Evolutionary conservation across 2,797 vertebrate species (phyloP).

Genomic region (Cetoscarus ocellatus): DNA sequence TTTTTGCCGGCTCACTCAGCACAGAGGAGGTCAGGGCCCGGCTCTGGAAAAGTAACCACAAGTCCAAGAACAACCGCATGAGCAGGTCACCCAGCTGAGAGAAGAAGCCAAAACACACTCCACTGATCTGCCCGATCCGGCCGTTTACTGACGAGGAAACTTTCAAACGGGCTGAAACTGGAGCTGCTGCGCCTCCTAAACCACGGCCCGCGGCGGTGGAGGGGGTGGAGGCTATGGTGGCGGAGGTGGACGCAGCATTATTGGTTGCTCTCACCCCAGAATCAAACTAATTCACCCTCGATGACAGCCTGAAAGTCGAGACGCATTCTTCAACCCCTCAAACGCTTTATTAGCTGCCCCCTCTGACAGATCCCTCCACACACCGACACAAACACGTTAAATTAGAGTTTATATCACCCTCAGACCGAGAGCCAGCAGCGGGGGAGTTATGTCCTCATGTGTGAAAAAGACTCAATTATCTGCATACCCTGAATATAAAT

Average conservation of each 20-base stretch:
- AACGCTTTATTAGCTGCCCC: conserved; percentile 75
- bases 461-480: conserved; percentile 37
- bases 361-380: conserved; percentile 59
- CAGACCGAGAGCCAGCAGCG: conserved; percentile 58
- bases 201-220: conserved; percentile 65
- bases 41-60: conserved; percentile 38
- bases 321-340: conserved; percentile 60
- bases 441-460: conserved; percentile 36
- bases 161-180: conserved; percentile 79
- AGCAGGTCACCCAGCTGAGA: conserved; percentile 64
- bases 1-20: conserved; percentile 20
- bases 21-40: conserved; percentile 6
- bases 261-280: conserved; percentile 60
- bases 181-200: conserved; percentile 72
- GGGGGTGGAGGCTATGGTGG: conserved; percentile 4
- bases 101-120: conserved; percentile 82
- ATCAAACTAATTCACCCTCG: conserved; percentile 79
- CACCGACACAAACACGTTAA: conserved; percentile 64
- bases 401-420: conserved; percentile 74
- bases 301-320: conserved; percentile 83
- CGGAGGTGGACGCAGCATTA: conserved; percentile 61
- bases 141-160: conserved; percentile 82
- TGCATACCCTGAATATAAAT: conserved; percentile 1
- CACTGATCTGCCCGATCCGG: conserved; percentile 81
- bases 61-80: conserved; percentile 49